phyloP scores from a whole-genome alignment of 1,140 invertebrate species.

The Aradophagus sp. region DNA sequence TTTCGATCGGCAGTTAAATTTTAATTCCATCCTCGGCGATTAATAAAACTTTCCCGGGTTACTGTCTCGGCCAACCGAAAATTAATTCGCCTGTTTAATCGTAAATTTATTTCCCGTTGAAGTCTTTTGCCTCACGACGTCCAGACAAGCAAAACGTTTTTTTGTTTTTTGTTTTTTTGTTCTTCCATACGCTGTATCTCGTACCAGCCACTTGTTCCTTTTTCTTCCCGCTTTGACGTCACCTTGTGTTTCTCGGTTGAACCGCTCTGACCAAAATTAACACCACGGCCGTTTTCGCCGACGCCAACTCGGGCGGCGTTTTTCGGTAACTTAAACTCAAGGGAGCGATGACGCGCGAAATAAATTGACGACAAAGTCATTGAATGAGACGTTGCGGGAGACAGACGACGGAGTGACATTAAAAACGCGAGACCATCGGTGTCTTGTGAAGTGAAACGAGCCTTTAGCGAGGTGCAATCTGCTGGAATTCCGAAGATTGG shows the following conservation, averaged over 20 bases:
- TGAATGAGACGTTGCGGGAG: conserved; percentile 36
- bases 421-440: conserved; percentile 31
- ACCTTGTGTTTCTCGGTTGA: conserved; percentile 7
- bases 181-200: too few species aligned
- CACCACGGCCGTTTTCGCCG: conserved; percentile 5
- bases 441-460: conserved; percentile 64
- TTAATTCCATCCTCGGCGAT: conserved; percentile 26
- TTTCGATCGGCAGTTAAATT: conserved; percentile 13
- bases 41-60: conserved; percentile 17
- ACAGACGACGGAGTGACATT: conserved; percentile 16
- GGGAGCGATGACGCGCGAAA: conserved; percentile 61
- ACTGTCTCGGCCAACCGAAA: conserved; percentile 2
- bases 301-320: conserved; percentile 10
- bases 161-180: too few species aligned
- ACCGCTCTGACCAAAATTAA: conserved; percentile 16
- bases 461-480: conserved; percentile 67
- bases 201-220: too few species aligned
- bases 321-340: conserved; percentile 50
- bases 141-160: too few species aligned
- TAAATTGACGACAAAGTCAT: conserved; percentile 63
- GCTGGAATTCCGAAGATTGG: conserved; percentile 69
- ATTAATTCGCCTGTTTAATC: conserved; percentile 2
- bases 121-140: not conserved
- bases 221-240: too few species aligned
- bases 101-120: not conserved